Conservation (phyloP, 2,888 invertebrate species). For the Corbicula japonica region DNA sequence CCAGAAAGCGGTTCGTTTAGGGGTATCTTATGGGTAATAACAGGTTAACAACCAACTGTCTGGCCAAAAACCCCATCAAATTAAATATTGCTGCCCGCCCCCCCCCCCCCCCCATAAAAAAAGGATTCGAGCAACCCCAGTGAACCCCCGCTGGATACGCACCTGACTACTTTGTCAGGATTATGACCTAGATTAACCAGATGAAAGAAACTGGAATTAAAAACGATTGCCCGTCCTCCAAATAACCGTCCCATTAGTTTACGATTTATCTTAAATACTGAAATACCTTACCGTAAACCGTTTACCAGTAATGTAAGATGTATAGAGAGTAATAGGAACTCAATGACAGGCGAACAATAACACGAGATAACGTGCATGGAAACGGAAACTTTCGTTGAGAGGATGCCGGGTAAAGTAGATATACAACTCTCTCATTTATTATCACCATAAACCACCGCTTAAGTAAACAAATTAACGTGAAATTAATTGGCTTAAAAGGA, state of each 20-base stretch:
- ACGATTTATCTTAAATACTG: slow-evolving; percentile 45
- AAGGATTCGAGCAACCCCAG: no score
- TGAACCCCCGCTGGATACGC: no score
- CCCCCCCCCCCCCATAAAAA: no score
- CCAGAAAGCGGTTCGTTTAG: no score
- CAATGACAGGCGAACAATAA: slow-evolving; percentile 54
- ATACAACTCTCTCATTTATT: slow-evolving; percentile 24
- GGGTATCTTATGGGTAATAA: no score
- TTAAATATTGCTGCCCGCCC: no score
- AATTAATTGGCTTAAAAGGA: slow-evolving; percentile 37
- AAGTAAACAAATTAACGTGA: slow-evolving; percentile 42
- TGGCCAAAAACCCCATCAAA: no score
- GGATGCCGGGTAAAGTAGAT: slow-evolving; percentile 29
- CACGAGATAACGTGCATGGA: slow-evolving; percentile 49
- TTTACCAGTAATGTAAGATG: slow-evolving; percentile 39
- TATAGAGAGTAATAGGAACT: slow-evolving; percentile 39
- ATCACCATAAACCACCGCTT: slow-evolving; percentile 28
- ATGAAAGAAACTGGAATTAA: slow-evolving; percentile 27
- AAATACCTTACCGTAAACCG: slow-evolving; percentile 40
- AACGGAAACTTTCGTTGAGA: slow-evolving; percentile 49
- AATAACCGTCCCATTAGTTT: slow-evolving; percentile 32
- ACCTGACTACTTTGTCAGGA: slow-evolving; percentile 11
- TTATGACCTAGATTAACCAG: slow-evolving; percentile 32
- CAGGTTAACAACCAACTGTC: no score
- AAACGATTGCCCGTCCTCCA: slow-evolving; percentile 28